Evolutionary conservation across 2,113 vertebrate species (phyloP).

Genomic region (Syrrhaptes paradoxus): DNA sequence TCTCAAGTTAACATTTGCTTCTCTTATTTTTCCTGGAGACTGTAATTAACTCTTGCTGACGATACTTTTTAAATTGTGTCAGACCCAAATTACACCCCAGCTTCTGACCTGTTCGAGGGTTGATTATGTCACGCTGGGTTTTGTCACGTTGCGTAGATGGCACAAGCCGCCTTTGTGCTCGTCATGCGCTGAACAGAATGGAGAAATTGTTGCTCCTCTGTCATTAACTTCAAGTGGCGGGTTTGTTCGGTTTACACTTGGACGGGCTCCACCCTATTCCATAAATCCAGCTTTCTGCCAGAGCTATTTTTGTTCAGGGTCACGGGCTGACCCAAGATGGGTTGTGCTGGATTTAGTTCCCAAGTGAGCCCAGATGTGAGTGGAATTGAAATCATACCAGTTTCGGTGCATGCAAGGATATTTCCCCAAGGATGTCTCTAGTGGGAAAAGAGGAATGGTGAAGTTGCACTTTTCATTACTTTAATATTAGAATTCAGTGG

Average conservation of each 20-base stretch:
- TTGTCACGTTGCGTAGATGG: background rate
- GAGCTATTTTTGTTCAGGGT: constrained; percentile 46
- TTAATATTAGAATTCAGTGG: background rate
- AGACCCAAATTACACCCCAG: background rate
- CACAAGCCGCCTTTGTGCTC: background rate
- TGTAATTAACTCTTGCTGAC: background rate
- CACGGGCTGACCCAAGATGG: constrained; percentile 35
- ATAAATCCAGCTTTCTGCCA: constrained; percentile 21
- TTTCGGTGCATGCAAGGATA: background rate
- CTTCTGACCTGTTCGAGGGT: background rate
- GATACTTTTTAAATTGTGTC: background rate
- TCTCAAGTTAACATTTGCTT: background rate
- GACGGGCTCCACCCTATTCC: constrained; percentile 16
- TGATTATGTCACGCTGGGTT: background rate
- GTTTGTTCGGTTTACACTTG: background rate
- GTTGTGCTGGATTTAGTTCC: constrained; percentile 48
- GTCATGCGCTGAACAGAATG: accelerated
- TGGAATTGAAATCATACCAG: constrained; percentile 11
- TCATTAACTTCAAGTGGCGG: accelerated
- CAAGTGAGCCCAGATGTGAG: constrained; percentile 56
- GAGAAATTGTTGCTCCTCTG: background rate
- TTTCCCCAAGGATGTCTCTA: constrained; percentile 32
- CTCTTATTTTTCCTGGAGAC: background rate
- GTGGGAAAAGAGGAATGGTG: constrained; percentile 12
- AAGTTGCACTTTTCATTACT: background rate